phyloP scores from a whole-genome alignment of 2,888 invertebrate genomes.

The Scaptomyza tumidula region DNA sequence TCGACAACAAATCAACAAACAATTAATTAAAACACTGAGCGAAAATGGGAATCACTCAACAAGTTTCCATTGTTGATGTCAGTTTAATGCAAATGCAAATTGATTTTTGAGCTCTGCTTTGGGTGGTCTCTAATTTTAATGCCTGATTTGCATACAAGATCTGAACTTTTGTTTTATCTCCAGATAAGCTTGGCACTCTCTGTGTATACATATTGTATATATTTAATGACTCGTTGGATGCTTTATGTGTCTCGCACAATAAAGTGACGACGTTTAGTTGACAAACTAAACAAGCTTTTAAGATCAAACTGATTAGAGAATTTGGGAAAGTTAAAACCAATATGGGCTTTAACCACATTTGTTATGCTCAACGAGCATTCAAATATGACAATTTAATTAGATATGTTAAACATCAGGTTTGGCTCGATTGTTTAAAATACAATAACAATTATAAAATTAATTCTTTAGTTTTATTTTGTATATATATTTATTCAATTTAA shows the following conservation, averaged over 20 bases:
- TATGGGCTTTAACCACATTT: not conserved
- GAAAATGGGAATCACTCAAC: slow-evolving; percentile 16
- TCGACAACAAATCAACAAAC: slow-evolving; percentile 77
- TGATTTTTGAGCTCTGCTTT: slow-evolving; percentile 49
- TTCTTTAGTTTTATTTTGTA: too few relatives aligned
- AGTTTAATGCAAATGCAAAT: slow-evolving; percentile 68
- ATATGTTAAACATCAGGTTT: not conserved
- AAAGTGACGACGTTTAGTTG: slow-evolving; percentile 70
- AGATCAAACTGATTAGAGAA: slow-evolving; percentile 42
- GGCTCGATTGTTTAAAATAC: not conserved
- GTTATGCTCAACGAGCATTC: not conserved
- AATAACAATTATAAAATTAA: not conserved
- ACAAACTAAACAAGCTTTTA: slow-evolving; percentile 51
- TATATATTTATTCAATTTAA: too few relatives aligned
- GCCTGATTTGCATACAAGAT: slow-evolving; percentile 67
- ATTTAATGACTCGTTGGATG: slow-evolving; percentile 36
- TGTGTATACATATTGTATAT: slow-evolving; percentile 22
- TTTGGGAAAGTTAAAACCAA: slow-evolving; percentile 3
- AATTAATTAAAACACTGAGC: slow-evolving; percentile 70
- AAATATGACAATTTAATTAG: not conserved
- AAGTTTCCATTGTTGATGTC: slow-evolving; percentile 28
- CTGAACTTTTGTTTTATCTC: slow-evolving; percentile 56
- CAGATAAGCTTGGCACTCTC: slow-evolving; percentile 23
- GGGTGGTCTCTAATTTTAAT: slow-evolving; percentile 55
- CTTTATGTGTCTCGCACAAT: slow-evolving; percentile 58